A percentile compares a stretch with the other conserved stretches of the same genome.
Conservation (phyloP, 1,140 invertebrate genomes). For the Calliphora vicina region DNA sequence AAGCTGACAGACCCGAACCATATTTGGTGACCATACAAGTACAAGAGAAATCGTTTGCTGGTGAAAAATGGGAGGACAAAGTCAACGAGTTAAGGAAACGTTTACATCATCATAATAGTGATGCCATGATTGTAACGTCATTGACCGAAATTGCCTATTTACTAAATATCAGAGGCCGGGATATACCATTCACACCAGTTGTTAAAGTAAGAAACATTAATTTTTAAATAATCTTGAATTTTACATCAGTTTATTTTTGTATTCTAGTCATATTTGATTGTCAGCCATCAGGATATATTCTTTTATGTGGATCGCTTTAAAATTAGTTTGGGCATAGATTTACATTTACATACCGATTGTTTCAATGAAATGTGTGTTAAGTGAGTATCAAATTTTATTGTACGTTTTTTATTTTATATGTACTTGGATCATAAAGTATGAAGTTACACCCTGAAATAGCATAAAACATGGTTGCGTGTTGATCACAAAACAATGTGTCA, state of each 20-base stretch:
- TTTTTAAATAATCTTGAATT: background rate
- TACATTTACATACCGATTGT: constrained; percentile 68
- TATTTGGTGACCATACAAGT: constrained; percentile 67
- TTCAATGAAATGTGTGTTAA: constrained; percentile 71
- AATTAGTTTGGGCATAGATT: constrained; percentile 66
- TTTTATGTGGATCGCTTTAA: constrained; percentile 72
- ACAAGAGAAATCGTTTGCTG: constrained; percentile 63
- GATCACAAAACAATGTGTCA: too few species aligned
- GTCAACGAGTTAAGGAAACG: constrained; percentile 72
- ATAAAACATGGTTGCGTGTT: too few species aligned
- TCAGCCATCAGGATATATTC: constrained; percentile 71
- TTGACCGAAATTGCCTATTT: constrained; percentile 95
- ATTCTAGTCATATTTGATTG: constrained; percentile 73
- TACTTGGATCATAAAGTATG: background rate
- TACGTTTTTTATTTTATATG: background rate
- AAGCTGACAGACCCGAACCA: constrained; percentile 68
- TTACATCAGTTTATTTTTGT: background rate
- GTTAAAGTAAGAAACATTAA: constrained; percentile 64
- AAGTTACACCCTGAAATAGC: too few species aligned
- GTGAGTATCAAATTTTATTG: constrained; percentile 61
- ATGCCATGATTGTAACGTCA: constrained; percentile 85
- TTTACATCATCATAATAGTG: constrained; percentile 72
- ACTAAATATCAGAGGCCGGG: constrained; percentile 91
- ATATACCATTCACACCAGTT: constrained; percentile 89
- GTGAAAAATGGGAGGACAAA: constrained; percentile 75